Base-by-base conservation (phyloP, 2,888 invertebrate genomes). In the Cataglyphis livida region DNA sequence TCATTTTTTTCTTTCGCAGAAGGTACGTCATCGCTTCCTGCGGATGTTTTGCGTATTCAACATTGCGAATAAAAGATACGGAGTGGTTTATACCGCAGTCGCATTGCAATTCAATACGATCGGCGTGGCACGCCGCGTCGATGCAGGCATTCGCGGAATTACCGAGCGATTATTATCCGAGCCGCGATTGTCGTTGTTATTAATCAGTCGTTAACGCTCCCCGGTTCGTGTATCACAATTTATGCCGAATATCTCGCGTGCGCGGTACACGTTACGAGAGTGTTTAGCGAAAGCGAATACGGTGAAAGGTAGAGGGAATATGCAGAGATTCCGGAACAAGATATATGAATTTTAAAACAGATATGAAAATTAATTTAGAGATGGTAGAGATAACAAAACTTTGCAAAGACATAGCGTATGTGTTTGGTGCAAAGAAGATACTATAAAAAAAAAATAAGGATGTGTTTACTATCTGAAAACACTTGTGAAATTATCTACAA, bases 111-210 rank as follows among this genome's bases (percentile, higher is more conserved):
- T 85, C 88, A 70, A 79, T 71, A 74, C 62, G 84, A 87, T 85
- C 79, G 62, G 59, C 35, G 18, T 73, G 35, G 32, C 70, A 15
- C 21, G 48, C 62, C 44, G 61, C 57, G 75, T 62, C 82, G 76
- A 61, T 68, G 64, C 68, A 62, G 62, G 84, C 84, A 74, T 89
- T 89, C 87, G 75, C 64, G 70, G 88, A 88, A 88, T 65, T 68
- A 74, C 86, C 83, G 82, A 51, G 71, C 48, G 74, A 84, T 87
- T 87, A 59, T 73, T 71, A 73, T 48, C 64, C 64, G 44, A 81
- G 57, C 65, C 70, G 64, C 73, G 71, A 79, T 79, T 79, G 78
- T 79, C 78, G 78, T 59, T 79, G 59, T 78, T 79, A 79, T 79
- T 79, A 79, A 79, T 79, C 78, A 79, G 71, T 61, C 59, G 78